phyloP scores from a whole-genome alignment of 1,140 invertebrate genomes.

The Dryas iulia region DNA sequence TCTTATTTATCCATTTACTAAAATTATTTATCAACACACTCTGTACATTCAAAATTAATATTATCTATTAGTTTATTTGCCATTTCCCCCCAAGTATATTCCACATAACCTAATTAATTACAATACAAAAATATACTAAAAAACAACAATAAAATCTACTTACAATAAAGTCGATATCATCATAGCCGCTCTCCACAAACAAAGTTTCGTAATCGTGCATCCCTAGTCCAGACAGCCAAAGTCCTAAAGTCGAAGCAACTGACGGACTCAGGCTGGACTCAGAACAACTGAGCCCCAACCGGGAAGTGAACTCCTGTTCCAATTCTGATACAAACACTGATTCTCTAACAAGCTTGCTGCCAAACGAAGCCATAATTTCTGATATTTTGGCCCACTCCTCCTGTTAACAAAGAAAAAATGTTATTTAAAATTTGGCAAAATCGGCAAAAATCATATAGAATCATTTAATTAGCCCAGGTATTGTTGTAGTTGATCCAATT shows the following conservation, averaged over 20 bases:
- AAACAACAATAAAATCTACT: constrained; percentile 68
- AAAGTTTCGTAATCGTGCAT: constrained; percentile 91
- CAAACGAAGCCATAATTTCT: constrained; percentile 96
- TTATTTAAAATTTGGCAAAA: neutral
- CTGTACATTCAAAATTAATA: too few relatives aligned
- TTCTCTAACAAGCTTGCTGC: constrained; percentile 88
- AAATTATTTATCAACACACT: too few relatives aligned
- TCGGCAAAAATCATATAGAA: too few relatives aligned
- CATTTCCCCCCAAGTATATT: too few relatives aligned
- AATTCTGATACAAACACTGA: constrained; percentile 91
- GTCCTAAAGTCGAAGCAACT: constrained; percentile 82
- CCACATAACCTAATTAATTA: too few relatives aligned
- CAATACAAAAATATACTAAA: neutral
- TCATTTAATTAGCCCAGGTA: too few relatives aligned
- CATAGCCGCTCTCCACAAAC: constrained; percentile 93
- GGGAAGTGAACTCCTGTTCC: constrained; percentile 90
- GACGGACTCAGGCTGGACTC: constrained; percentile 71
- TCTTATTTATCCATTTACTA: too few relatives aligned
- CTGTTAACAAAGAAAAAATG: constrained; percentile 63
- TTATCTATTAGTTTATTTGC: too few relatives aligned
- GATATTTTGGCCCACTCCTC: constrained; percentile 97
- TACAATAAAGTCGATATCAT: constrained; percentile 96
- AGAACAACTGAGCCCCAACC: constrained; percentile 83
- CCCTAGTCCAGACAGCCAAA: constrained; percentile 89
- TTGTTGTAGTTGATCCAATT: too few relatives aligned